These are phyloP conservation scores for Caenorhabditis parvicauda DNA, from an alignment of 2,888 invertebrate genomes.

Conservation along the genomic window DNA sequence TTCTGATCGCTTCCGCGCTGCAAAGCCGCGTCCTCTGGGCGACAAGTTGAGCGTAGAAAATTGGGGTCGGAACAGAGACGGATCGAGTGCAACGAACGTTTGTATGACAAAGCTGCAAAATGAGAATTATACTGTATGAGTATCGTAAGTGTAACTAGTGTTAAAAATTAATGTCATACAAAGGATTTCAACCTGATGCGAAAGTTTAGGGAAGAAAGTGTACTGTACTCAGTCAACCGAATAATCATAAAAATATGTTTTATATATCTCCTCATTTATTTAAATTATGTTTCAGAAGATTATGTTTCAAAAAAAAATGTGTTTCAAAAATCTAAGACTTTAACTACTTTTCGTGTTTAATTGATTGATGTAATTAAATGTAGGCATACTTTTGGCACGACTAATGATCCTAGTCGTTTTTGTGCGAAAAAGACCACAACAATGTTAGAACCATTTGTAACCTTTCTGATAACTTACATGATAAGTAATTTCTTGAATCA, in stretches of 20 bases:
- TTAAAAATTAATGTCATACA: not conserved
- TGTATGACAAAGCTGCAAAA: constrained; percentile 25
- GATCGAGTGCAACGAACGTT: constrained; percentile 27
- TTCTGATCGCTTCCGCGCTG: too few species aligned
- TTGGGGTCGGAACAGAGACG: constrained; percentile 30
- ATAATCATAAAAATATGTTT: too few species aligned
- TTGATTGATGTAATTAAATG: too few species aligned
- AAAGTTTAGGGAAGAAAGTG: too few species aligned
- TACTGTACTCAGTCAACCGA: too few species aligned
- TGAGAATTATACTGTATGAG: not conserved
- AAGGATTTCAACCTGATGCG: not conserved
- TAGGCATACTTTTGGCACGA: too few species aligned
- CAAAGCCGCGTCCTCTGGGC: too few species aligned
- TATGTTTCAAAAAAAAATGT: not conserved
- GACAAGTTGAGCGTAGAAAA: constrained; percentile 22
- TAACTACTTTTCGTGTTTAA: too few species aligned
- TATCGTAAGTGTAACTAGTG: not conserved
- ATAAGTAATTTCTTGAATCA: constrained; percentile 24
- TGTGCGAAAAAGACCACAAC: not conserved
- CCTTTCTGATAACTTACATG: constrained; percentile 8
- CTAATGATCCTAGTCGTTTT: too few species aligned
- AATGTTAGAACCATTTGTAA: not conserved
- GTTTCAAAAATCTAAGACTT: not conserved
- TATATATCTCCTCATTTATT: not conserved
- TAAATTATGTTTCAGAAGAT: not conserved